Conservation (phyloP, 2,113 vertebrate genomes). For the Irena cyanogastra region DNA sequence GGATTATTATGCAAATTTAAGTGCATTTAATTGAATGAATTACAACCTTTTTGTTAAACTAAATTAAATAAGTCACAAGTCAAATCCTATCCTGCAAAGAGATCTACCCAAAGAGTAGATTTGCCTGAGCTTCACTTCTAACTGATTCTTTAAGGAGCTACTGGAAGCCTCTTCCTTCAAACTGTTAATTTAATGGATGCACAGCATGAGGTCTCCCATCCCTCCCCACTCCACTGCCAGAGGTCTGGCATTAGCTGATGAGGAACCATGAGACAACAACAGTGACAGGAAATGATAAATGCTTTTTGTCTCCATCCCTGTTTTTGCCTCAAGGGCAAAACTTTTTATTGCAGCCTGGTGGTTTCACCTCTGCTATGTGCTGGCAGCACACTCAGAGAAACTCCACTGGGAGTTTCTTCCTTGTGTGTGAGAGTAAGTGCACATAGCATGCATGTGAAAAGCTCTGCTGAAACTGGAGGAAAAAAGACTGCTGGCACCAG, state of each 20-base stretch:
- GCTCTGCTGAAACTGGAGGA: background rate
- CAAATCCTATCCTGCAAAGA: conserved; percentile 1
- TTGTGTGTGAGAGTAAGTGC: conserved; percentile 29
- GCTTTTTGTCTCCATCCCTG: conserved; percentile 34
- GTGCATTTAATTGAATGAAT: background rate
- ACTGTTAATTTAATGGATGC: conserved; percentile 10
- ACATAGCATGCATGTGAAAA: background rate
- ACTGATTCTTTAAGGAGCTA: conserved; percentile 28
- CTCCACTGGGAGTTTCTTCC: background rate
- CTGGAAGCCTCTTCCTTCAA: conserved; percentile 7
- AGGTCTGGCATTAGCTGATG: conserved; percentile 35
- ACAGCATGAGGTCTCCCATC: conserved; percentile 25
- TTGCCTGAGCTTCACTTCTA: background rate
- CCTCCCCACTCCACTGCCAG: background rate
- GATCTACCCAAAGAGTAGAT: background rate
- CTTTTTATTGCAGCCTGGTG: conserved; percentile 34
- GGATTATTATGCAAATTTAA: background rate
- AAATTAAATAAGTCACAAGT: background rate
- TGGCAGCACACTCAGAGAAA: conserved; percentile 20
- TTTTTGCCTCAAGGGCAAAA: conserved; percentile 44
- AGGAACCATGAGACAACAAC: conserved; percentile 31
- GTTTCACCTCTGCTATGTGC: conserved; percentile 43
- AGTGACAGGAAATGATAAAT: conserved; percentile 35
- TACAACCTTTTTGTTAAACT: background rate
- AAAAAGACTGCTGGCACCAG: background rate